Conservation (phyloP, 2,888 invertebrate genomes). For the Hoplodrina blanda region DNA sequence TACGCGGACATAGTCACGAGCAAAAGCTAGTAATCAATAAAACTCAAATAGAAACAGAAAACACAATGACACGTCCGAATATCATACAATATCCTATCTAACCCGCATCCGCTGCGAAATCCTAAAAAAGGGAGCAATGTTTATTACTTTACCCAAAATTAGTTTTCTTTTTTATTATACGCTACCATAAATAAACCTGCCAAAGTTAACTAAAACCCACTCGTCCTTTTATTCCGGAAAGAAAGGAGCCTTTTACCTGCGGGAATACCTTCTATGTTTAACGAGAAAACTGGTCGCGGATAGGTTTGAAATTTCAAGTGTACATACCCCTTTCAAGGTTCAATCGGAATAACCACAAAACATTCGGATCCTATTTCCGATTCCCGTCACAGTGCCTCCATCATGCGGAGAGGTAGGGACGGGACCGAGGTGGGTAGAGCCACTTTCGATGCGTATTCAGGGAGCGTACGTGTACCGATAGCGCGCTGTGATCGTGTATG, state of each 20-base stretch:
- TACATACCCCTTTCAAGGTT: constrained; percentile 84
- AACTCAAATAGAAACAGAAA: constrained; percentile 22
- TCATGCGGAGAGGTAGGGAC: constrained; percentile 77
- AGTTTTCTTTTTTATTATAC: constrained; percentile 67
- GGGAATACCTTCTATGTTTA: constrained; percentile 76
- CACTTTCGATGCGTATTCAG: constrained; percentile 76
- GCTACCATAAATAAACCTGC: constrained; percentile 66
- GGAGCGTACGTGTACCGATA: constrained; percentile 61
- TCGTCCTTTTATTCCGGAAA: constrained; percentile 68
- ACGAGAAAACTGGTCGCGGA: constrained; percentile 77
- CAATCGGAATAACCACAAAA: constrained; percentile 88
- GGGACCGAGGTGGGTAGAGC: constrained; percentile 70
- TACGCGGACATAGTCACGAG: too few relatives aligned
- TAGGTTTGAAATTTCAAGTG: constrained; percentile 82
- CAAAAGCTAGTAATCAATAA: constrained; percentile 1
- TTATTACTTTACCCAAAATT: constrained; percentile 66
- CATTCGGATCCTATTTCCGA: constrained; percentile 85
- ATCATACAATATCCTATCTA: constrained; percentile 51
- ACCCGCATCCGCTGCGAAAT: constrained; percentile 51
- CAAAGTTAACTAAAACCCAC: constrained; percentile 68
- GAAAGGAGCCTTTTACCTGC: constrained; percentile 75
- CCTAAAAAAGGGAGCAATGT: constrained; percentile 61
- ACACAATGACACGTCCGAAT: constrained; percentile 23
- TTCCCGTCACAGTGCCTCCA: constrained; percentile 86
- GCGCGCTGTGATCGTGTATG: constrained; percentile 59